phyloP scores from a whole-genome alignment of 1,140 invertebrate genomes.

The Neomicropteryx cornuta region DNA sequence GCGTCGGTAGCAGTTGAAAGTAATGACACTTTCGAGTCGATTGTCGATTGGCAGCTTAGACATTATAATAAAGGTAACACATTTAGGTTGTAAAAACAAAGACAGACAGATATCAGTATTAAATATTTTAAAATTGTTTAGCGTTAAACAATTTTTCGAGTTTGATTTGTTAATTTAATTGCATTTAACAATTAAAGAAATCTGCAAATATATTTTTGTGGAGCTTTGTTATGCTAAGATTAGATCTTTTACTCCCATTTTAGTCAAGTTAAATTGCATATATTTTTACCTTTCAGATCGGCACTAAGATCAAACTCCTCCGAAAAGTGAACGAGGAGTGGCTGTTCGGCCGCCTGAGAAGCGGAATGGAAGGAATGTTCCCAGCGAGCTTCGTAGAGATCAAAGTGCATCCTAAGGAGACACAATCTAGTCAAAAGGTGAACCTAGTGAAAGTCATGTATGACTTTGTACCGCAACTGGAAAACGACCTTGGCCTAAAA shows the following conservation, averaged over 20 bases:
- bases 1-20: too few species aligned
- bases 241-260: constrained; percentile 10
- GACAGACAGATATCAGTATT: too few species aligned
- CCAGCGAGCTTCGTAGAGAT: constrained; percentile 69
- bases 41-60: too few species aligned
- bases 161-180: too few species aligned
- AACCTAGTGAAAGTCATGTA: constrained; percentile 33
- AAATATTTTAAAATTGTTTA: too few species aligned
- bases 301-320: constrained; percentile 57
- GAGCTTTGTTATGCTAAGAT: too few species aligned
- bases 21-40: too few species aligned
- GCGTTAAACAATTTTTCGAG: too few species aligned
- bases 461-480: constrained; percentile 35
- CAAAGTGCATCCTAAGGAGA: constrained; percentile 48
- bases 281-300: constrained; percentile 53
- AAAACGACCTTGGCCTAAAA: constrained; percentile 30
- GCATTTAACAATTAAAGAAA: too few species aligned
- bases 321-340: constrained; percentile 66
- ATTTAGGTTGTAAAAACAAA: too few species aligned
- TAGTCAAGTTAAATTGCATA: background rate
- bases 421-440: constrained; percentile 9
- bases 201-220: too few species aligned
- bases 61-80: too few species aligned
- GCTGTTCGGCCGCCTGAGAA: constrained; percentile 55
- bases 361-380: constrained; percentile 63